Conservation (phyloP, 1,140 invertebrate genomes). For the Alviniconcha marisindica region DNA sequence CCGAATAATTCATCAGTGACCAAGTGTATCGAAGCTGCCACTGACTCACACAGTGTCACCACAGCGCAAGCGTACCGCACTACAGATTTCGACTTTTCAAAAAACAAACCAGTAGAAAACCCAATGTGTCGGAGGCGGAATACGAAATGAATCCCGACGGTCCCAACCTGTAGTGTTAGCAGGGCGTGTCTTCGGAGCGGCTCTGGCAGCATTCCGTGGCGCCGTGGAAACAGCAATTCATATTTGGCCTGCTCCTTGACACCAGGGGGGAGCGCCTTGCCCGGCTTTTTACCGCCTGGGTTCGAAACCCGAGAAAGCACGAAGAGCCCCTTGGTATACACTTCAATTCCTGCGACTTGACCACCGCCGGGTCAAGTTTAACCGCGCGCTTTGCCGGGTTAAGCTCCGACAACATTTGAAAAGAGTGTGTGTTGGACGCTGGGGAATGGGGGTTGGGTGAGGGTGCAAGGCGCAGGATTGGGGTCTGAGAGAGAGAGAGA, state of each 20-base stretch:
- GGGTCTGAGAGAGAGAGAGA: not conserved
- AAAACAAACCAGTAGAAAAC: too few relatives aligned
- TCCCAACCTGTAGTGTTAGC: too few relatives aligned
- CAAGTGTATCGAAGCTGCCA: too few relatives aligned
- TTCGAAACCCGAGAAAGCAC: slow-evolving; percentile 27
- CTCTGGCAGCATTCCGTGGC: not conserved
- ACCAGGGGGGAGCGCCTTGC: not conserved
- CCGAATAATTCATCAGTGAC: too few relatives aligned
- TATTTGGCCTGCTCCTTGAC: slow-evolving; percentile 28
- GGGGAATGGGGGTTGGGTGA: not conserved
- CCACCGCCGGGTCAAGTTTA: not conserved
- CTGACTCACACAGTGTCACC: too few relatives aligned
- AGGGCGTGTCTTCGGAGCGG: not conserved
- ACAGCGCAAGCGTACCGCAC: too few relatives aligned
- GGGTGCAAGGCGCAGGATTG: not conserved
- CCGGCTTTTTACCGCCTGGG: slow-evolving; percentile 30
- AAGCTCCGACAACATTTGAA: slow-evolving; percentile 9
- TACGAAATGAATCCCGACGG: too few relatives aligned
- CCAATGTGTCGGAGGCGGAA: too few relatives aligned
- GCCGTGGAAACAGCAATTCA: slow-evolving; percentile 5
- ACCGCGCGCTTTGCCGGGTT: not conserved
- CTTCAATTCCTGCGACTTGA: slow-evolving; percentile 12
- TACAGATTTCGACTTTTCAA: too few relatives aligned
- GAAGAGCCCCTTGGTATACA: not conserved
- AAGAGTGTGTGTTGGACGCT: too few relatives aligned